Evolutionary conservation across 2,797 vertebrate species (phyloP), one percentile per base, ranked within the genome.

Genomic region (Chaetodon trifasciatus): DNA sequence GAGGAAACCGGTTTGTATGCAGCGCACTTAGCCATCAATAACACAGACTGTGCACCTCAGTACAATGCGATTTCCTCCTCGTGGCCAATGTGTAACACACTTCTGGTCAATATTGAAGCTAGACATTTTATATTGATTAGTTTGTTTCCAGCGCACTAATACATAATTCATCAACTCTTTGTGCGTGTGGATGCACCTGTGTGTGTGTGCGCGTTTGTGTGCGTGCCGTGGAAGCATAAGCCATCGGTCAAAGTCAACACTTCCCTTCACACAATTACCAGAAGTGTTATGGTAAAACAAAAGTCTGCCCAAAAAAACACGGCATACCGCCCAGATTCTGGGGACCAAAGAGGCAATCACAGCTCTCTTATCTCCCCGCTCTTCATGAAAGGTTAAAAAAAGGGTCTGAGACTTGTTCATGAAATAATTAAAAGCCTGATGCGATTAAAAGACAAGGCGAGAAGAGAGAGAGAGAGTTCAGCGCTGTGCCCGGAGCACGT

Each of bases 371-470:
- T 82, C 79, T 66, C n/a, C 24, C 63, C n/a, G 56, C 62, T 70
- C 76, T 73, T 81, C 81, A 84, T 82, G 63, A 92, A 93, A 91
- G 85, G 85, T 87, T 89, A 78, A 84, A 83, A 56, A 89, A 78
- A 76, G 68, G 87, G 71, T 62, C 67, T 3, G 37, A 86, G 85
- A 88, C 67, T 42, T 78, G 85, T 92, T 91, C 84, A 92, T 89
- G 83, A 89, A 92, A 93, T 88, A 93, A 93, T 92, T 85, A 88
- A 91, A 90, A 92, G 86, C 60, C 77, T 47, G 86, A 92, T 89
- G 88, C 74, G 82, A 93, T 94, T 94, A 88, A 89, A 93, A 90
- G 87, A 90, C 74, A 79, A 88, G 83, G 74, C 53, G 35, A 85
- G 71, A 87, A 67, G 62, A 70, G 46, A 70, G 73, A 74, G 28